A percentile compares a stretch with the other conserved stretches of the same genome.
phyloP scores from a whole-genome alignment of 2,113 vertebrate species.

The Apistogramma diplotaenia region DNA sequence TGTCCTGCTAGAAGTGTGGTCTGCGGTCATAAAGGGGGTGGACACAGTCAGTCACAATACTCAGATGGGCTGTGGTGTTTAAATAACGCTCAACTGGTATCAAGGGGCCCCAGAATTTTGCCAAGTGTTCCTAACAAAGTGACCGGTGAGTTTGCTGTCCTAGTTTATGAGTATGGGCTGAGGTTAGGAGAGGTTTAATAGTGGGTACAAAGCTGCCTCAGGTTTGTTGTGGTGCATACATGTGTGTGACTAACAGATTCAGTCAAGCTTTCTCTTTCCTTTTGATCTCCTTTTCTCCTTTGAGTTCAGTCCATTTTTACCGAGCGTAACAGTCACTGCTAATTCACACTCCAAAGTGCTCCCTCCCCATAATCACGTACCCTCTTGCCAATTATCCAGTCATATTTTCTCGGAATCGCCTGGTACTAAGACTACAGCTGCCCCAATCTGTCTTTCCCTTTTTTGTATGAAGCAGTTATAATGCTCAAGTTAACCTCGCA shows the following conservation, averaged over 20 bases:
- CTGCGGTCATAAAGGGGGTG: too few species aligned
- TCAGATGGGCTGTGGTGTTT: too few species aligned
- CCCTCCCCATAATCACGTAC: too few species aligned
- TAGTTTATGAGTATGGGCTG: background rate
- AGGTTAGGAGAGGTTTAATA: background rate
- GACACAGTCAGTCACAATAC: too few species aligned
- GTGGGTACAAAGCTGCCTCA: background rate
- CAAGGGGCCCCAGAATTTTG: too few species aligned
- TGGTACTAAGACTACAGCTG: background rate
- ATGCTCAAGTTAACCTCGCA: background rate
- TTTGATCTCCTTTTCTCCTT: background rate
- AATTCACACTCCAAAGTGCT: too few species aligned
- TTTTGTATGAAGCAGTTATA: conserved; percentile 20
- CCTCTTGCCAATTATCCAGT: background rate
- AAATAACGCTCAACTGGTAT: too few species aligned
- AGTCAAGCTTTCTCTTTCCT: background rate
- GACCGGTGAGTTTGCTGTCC: background rate
- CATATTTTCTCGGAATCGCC: background rate
- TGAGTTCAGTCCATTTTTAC: background rate
- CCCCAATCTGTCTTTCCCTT: background rate
- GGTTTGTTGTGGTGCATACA: background rate
- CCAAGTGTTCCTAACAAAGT: background rate
- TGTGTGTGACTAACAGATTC: background rate
- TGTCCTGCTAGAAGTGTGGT: too few species aligned
- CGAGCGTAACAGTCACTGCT: too few species aligned